Base-by-base conservation (phyloP, 1,140 invertebrate species). In the Leptinotarsa defecta region DNA sequence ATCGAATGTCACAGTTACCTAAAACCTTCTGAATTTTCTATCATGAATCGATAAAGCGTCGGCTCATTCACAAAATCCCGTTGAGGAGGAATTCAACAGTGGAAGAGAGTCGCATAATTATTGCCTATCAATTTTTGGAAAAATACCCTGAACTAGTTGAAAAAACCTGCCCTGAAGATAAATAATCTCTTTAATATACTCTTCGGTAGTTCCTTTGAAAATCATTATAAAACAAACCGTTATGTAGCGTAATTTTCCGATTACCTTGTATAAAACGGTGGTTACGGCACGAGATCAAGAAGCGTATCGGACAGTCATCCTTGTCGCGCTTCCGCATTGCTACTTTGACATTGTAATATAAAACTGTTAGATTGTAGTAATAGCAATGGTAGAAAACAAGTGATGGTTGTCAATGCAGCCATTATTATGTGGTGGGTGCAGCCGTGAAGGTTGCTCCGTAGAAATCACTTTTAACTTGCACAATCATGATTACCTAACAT, bases 351-450 rank as follows among this genome's bases (percentile, higher is more conserved):
- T 68, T 68, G 65, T 68, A 68, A 68, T 68, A 22, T 68, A 68
- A 68, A 68, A 68, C 65, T 68, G 65, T 68, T 68, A 68, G 65
- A 68, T 43, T 68, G 65, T 68, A 24, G 65, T 27, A 68, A 43
- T 68, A 19, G 65, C 27, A 15, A 57, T 57, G 52, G 52, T 43
- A 15, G 65, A 17, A 27, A 68, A 68, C 65, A 68, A 68, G 65
- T 68, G 65, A 68, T 34, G 65, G 65, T 68, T 68, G 65, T 68
- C 65, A 68, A 68, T 68, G 65, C 65, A 68, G 43, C 65, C 65
- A 68, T 68, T 68, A 68, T 68, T 57, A 57, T 19, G 13, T 57
- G 17, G 65, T 68, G 65, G 65, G 65, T 68, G 65, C 65, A 68
- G 65, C 65, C 65, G 27, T 68, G 65, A 68, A 68, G 65, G 65